Evolutionary conservation across 2,113 vertebrate genomes (phyloP), one percentile per base, ranked within the genome.

Genomic region (Coptodon rendalli): DNA sequence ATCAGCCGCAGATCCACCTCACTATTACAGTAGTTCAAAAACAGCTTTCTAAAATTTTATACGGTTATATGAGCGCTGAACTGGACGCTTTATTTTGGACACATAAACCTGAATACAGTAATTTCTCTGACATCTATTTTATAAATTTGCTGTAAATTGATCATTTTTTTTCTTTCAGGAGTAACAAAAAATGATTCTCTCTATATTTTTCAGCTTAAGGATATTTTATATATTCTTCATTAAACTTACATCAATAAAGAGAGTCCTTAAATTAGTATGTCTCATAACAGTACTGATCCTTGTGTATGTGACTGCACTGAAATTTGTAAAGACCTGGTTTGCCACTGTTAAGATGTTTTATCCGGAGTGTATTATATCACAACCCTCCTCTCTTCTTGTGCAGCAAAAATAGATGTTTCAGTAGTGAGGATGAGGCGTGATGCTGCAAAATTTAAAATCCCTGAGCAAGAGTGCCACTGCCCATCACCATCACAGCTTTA

Each of bases 391-490:
- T 45, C 27, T n/a, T 83, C 52, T 59, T 82, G 29, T 87, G 88
- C 27, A 83, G 56, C 81, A 89, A 85, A 92, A 88, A 92, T 87
- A 91, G 81, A 71, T n/a, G 59, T 61, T 73, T 82, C 40, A 38
- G 11, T 43, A 29, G 13, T 78, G 27, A 66, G 57, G 59, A 71
- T 19, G 8, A 78, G 71, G 81, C 59, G 87, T 93, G 92, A 94
- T 91, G 84, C 79, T 89, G 92, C 91, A 89, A 86, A 89, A 91
- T 83, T 34, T 80, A 34, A 87, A 87, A 68, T 84, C 48, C 45
- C 80, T 61, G 50, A 80, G 71, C 17, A 59, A n/a, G 34, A 53
- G 43, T 50, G 78, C 50, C 61, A 22, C 82, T 61, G 79, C 53
- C 56, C 36, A 57, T 87, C 76, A 53, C 66, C 27, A 80, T 45